These are phyloP conservation scores for Holacanthus passer DNA, from an alignment of 2,113 vertebrate species.

Conservation along the genomic window DNA sequence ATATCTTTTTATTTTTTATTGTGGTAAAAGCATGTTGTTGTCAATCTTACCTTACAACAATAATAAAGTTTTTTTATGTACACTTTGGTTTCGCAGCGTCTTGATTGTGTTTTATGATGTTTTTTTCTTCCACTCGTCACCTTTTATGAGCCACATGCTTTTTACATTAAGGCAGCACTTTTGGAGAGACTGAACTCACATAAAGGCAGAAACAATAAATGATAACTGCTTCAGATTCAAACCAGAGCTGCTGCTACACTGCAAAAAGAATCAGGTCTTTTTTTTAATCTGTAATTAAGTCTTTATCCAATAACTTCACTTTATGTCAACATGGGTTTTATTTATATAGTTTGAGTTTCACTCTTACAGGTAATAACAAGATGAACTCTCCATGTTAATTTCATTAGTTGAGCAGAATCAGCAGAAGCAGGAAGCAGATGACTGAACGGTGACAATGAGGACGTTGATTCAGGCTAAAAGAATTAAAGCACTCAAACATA, in stretches of 20 bases:
- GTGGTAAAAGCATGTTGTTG: constrained; percentile 86
- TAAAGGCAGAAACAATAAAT: background rate
- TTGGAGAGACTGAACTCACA: background rate
- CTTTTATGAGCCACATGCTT: background rate
- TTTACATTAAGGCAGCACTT: constrained; percentile 33
- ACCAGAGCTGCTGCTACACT: background rate
- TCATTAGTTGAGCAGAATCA: no score
- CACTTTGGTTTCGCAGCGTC: background rate
- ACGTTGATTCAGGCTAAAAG: no score
- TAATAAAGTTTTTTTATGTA: constrained; percentile 84
- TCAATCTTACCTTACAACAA: constrained; percentile 81
- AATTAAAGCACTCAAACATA: no score
- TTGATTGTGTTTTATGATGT: constrained; percentile 40
- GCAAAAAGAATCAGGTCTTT: background rate
- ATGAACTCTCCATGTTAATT: no score
- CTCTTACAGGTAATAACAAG: no score
- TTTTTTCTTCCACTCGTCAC: background rate
- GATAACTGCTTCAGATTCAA: background rate
- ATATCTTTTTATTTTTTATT: constrained; percentile 84
- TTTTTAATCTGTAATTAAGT: no score
- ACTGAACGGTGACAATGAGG: no score
- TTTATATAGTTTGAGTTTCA: background rate
- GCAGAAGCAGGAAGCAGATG: no score
- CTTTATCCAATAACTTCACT: background rate
- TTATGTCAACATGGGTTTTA: background rate